Percentiles rank a stretch among this genome's conserved stretches.
Evolutionary conservation across 2,888 invertebrate genomes (phyloP).

Genomic region (Eumerus sabulonum): DNA sequence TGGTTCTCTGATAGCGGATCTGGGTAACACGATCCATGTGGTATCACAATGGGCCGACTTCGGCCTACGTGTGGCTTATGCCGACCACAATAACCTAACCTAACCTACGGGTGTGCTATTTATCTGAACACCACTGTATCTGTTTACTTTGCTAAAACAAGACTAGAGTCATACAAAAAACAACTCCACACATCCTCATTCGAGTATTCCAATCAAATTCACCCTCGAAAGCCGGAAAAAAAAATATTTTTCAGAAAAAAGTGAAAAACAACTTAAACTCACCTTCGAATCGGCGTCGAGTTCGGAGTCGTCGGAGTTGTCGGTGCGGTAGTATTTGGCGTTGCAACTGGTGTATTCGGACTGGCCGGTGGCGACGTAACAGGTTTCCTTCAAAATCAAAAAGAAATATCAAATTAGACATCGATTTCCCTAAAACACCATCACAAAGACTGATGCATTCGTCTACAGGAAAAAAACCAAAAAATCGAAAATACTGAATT

Average conservation of each 20-base stretch:
- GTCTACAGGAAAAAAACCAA: slow-evolving; percentile 34
- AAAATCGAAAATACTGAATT: slow-evolving; percentile 10
- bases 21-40: too few relatives aligned
- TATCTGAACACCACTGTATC: too few relatives aligned
- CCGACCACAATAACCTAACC: too few relatives aligned
- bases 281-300: slow-evolving; percentile 81
- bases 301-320: slow-evolving; percentile 71
- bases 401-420: background rate
- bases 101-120: too few relatives aligned
- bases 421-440: background rate
- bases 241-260: background rate
- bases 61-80: too few relatives aligned
- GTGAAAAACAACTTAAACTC: slow-evolving; percentile 50
- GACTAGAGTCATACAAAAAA: too few relatives aligned
- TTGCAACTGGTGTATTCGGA: slow-evolving; percentile 72
- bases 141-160: too few relatives aligned
- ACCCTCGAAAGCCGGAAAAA: background rate
- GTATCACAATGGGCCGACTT: too few relatives aligned
- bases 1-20: too few relatives aligned
- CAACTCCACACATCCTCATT: too few relatives aligned
- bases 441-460: slow-evolving; percentile 24
- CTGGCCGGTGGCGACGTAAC: slow-evolving; percentile 75
- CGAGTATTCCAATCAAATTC: too few relatives aligned
- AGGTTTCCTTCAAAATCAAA: slow-evolving; percentile 72
- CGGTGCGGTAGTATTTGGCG: slow-evolving; percentile 71